Evolutionary conservation across 2,888 invertebrate species (phyloP).

Genomic region (Torymus texanus): DNA sequence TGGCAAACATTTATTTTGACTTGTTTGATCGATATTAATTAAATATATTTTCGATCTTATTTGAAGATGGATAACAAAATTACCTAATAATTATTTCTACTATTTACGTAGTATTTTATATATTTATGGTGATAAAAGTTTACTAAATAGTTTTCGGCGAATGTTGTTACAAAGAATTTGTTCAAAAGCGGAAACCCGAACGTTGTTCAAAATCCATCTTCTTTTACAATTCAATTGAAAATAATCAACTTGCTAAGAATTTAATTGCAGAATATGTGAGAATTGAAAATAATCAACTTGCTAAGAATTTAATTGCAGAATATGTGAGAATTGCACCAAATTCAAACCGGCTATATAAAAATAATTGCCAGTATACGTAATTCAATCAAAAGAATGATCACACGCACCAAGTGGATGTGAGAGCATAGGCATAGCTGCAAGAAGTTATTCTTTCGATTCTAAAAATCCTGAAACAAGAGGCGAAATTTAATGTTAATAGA

Average conservation of each 20-base stretch:
- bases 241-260: slow-evolving; percentile 16
- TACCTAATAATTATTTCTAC: slow-evolving; percentile 1
- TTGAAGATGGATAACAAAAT: slow-evolving; percentile 27
- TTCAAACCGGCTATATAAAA: slow-evolving; percentile 1
- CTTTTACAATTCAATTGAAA: not conserved
- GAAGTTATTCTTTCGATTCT: slow-evolving; percentile 27
- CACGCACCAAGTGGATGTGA: not conserved
- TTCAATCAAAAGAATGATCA: too few relatives aligned
- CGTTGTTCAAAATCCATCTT: not conserved
- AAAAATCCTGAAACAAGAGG: slow-evolving; percentile 20
- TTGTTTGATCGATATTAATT: slow-evolving; percentile 16
- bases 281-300: too few relatives aligned
- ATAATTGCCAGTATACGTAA: not conserved
- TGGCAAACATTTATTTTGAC: slow-evolving; percentile 30
- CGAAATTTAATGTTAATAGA: slow-evolving; percentile 10
- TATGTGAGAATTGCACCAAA: not conserved
- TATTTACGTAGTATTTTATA: slow-evolving; percentile 20
- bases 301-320: slow-evolving; percentile 26
- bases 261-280: slow-evolving; percentile 8
- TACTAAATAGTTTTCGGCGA: slow-evolving; percentile 18
- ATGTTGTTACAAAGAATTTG: slow-evolving; percentile 11
- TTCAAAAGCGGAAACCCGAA: not conserved
- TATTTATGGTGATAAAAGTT: not conserved
- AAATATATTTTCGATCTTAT: slow-evolving; percentile 21
- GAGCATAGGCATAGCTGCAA: not conserved